Base-by-base conservation (phyloP, 1,140 invertebrate genomes). In the Zaprionus camerounensis region DNA sequence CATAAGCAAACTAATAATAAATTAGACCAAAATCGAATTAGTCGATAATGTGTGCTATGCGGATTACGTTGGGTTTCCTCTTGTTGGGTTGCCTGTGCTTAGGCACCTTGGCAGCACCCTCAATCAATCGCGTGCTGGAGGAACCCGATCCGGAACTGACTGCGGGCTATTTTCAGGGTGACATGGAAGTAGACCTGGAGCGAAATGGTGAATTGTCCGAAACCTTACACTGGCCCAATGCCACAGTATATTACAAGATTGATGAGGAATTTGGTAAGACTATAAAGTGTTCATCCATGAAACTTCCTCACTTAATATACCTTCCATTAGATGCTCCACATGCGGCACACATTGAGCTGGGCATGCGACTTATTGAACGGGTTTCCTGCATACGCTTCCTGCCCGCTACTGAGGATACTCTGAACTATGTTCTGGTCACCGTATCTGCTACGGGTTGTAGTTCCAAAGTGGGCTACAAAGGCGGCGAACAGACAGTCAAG, bases 401-500 rank as follows among this genome's bases (percentile, higher is more conserved):
- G 51, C 81, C 82, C 0, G 91, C 91, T n/a, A 15, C 15, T 9
- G 73, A 71, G 6, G 26, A 72, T 0, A 65, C 49, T 1, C 24
- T 61, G 17, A 41, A 77, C 55, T 92, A 76, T 41, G 46, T 92
- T 6, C 17, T 74, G 0, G 68, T 92, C 5, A 78, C 71, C 0
- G 51, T 66, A 3, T 68, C 70, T 6, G n/a, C 22, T 4, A 31
- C 65, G 1, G 91, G 93, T 13, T 94, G 94, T 9, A 94, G 94
- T 67, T 85, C 94, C 90, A 76, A 94, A 82, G 41, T 93, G 81
- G 92, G 94, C 93, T 28, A 94, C 92, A 13, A 92, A 92, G 93
- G 76, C 87, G 93, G 31, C 80, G 91, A 91, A 92, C 94, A 94
- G 82, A 77, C 73, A 0, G 34, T 85, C 2, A 91, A 91, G 55